Base-by-base conservation (phyloP, 2,888 invertebrate species). In the Campoplex capitator region DNA sequence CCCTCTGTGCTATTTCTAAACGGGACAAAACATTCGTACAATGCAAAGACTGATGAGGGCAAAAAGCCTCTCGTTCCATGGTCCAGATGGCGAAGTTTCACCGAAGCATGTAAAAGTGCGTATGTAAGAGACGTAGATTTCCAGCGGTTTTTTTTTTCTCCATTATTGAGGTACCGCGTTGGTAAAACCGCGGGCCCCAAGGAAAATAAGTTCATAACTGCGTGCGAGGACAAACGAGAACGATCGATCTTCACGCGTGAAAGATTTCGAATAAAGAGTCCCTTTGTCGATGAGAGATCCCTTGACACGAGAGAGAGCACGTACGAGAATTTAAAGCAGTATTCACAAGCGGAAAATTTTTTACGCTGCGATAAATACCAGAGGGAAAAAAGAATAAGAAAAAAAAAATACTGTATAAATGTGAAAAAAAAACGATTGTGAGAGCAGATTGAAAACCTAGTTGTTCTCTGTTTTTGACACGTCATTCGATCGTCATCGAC, bases 161-260 rank as follows among this genome's bases (percentile, higher is more conserved):
- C 58, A 79, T 79, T 51, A 83, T 73, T 67, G 35, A n/a, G 65
- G 67, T 58, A 54, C n/a, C 68, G 51, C 2, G 35, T 23, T 68
- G 48, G 32, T 68, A 18, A 62, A 51, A 78, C 54, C 32, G 62
- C 62, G 16, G 16, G 68, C 62, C 9, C 71, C 54, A 13, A 35
- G 73, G 71, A 51, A 76, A 71, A 65, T 28, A 42, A 82, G 58
- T 82, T 35, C n/a, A 67, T 82, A 76, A 74, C 58, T n/a, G 45
- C 76, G 58, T 23, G 32, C 56, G 23, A 62, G 80, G 84, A 85
- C 58, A 83, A 80, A 79, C 83, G 58, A 18, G 35, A 16, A 58
- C 68, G 86, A 79, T 78, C 79, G 79, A 83, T 86, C 83, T 83
- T 73, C 77, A 83, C 77, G 80, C 77, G 68, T 73, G 80, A 67